Percentiles rank a stretch among this genome's conserved stretches.
Evolutionary conservation across 2,113 vertebrate genomes (phyloP).

Genomic region (Ophthalmolycus amberensis): DNA sequence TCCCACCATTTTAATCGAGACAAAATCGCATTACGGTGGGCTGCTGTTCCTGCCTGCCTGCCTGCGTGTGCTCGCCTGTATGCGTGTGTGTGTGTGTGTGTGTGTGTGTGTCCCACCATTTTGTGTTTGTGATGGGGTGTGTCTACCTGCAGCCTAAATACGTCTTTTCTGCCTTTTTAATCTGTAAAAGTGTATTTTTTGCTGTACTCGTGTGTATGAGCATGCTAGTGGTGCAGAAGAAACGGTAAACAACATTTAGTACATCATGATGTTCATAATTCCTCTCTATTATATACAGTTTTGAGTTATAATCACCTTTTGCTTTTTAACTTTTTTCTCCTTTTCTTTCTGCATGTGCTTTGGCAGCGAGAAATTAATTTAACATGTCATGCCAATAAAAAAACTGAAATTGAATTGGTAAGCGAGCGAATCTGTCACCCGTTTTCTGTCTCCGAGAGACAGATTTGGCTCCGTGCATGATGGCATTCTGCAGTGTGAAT

Average conservation of each 20-base stretch:
- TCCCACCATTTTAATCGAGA: slow-evolving; percentile 79
- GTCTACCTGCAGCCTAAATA: slow-evolving; percentile 23
- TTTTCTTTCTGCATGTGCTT: neutral
- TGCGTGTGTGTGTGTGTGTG: slow-evolving; percentile 9
- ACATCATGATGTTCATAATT: neutral
- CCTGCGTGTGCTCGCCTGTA: neutral
- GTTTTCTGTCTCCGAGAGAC: slow-evolving; percentile 25
- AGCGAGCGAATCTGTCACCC: slow-evolving; percentile 18
- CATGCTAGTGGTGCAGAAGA: neutral
- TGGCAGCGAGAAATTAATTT: neutral
- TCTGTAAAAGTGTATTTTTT: neutral
- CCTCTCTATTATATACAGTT: neutral
- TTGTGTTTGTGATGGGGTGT: slow-evolving; percentile 28
- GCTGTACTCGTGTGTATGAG: neutral
- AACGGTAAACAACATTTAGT: neutral
- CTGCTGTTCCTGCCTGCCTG: slow-evolving; percentile 45
- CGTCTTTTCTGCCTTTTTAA: slow-evolving; percentile 15
- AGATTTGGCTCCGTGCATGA: slow-evolving; percentile 23
- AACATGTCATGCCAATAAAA: neutral
- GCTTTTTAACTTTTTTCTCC: neutral
- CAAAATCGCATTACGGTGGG: slow-evolving; percentile 72
- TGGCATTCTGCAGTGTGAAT: slow-evolving; percentile 40
- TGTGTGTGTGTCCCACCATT: slow-evolving; percentile 22
- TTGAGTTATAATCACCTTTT: neutral
- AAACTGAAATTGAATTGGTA: slow-evolving; percentile 6